Evolutionary conservation across 2,797 vertebrate species (phyloP).

Genomic region (Mormyrops boulengeri): DNA sequence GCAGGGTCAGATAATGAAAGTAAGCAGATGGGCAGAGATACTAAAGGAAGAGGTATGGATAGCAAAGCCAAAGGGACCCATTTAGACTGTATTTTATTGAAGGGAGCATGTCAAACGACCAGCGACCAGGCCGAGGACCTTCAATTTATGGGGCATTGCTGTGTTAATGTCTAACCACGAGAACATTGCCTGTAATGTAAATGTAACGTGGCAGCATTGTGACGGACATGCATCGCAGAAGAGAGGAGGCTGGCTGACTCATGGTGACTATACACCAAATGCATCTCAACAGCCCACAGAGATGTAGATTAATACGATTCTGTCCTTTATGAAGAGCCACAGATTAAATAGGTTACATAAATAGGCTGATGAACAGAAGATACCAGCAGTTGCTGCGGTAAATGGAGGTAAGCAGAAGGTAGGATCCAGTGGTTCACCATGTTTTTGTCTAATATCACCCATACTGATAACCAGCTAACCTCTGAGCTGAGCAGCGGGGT

Average conservation of each 20-base stretch:
- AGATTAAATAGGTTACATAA: neutral
- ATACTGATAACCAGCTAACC: neutral
- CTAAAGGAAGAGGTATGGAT: conserved; percentile 45
- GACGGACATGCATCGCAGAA: neutral
- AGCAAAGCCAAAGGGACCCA: conserved; percentile 10
- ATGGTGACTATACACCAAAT: neutral
- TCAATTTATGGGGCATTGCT: neutral
- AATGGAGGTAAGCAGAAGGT: neutral
- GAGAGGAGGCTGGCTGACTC: neutral
- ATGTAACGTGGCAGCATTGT: neutral
- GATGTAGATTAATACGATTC: neutral
- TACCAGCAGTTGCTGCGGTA: neutral
- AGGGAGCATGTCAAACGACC: conserved; percentile 20
- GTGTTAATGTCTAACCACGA: neutral
- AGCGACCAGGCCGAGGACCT: neutral
- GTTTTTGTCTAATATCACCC: neutral
- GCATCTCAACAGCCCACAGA: neutral
- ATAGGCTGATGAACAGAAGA: neutral
- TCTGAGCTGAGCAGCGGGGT: neutral
- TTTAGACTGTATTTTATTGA: conserved; percentile 22
- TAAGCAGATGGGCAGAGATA: conserved; percentile 55
- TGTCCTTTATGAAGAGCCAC: neutral
- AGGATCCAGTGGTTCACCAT: neutral
- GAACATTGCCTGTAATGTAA: neutral
- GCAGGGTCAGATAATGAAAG: conserved; percentile 63